Evolutionary conservation across 92 coral and sea anemone species (phyloP).

Genomic region (Zoanthus sansibaricus): DNA sequence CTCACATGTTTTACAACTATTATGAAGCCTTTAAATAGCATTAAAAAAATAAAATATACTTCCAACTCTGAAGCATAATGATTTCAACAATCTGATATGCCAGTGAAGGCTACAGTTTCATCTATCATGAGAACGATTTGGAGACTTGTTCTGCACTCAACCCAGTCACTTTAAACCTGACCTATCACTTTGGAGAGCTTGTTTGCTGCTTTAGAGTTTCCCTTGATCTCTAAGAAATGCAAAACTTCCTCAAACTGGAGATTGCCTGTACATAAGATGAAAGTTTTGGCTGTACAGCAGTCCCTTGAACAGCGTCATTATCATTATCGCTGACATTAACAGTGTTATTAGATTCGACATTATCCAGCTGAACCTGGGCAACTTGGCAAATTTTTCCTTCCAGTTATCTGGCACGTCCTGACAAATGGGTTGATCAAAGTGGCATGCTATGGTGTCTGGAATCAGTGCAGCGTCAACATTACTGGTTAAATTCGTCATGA

Average conservation of each 20-base stretch:
- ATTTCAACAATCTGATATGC: too few relatives aligned
- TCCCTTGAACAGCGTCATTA: constrained; percentile 41
- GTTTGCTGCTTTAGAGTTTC: constrained; percentile 34
- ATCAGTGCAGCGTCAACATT: constrained; percentile 39
- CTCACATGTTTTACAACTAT: constrained; percentile 5
- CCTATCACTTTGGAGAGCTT: constrained; percentile 29
- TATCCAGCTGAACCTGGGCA: constrained; percentile 13
- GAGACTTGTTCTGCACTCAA: constrained; percentile 6
- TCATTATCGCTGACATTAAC: not conserved
- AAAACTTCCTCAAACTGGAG: constrained; percentile 33
- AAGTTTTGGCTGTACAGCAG: constrained; percentile 38
- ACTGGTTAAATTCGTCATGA: constrained; percentile 50
- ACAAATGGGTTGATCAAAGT: constrained; percentile 55
- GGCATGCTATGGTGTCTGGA: constrained; percentile 55
- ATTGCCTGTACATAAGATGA: constrained; percentile 32
- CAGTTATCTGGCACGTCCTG: constrained; percentile 29
- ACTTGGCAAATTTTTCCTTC: not conserved
- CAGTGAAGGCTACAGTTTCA: constrained; percentile 1
- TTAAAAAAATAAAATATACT: constrained; percentile 12
- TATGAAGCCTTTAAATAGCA: constrained; percentile 28
- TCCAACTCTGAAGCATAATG: not conserved
- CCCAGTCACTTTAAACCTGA: constrained; percentile 28
- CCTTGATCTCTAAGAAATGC: constrained; percentile 26
- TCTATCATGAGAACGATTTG: constrained; percentile 12
- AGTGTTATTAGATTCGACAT: not conserved